Base-by-base conservation (phyloP, 2,888 invertebrate genomes). In the Pseudoips prasinana region DNA sequence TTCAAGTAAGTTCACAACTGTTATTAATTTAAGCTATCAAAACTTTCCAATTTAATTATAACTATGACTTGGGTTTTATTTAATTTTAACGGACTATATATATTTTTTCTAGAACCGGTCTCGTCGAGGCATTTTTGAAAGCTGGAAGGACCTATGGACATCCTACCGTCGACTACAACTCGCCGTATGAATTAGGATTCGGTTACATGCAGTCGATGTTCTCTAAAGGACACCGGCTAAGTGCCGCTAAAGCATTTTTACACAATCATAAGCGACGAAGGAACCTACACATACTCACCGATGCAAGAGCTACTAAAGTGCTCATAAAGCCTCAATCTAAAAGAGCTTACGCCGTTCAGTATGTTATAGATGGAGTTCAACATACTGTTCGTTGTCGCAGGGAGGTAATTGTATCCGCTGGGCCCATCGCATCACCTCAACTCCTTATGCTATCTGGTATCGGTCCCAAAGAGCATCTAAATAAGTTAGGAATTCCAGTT, bases 371-470 rank as follows among this genome's bases (percentile, higher is more conserved):
- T 33, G 88, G 89, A 7, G 67, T 76, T 6, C 77, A 73, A 25
- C 73, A 78, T 27, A 82, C 73, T 7, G 92, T 92, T 0, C 83
- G 84, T n/a, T 94, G 94, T 3, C 90, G 90, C 23, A 94, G 94
- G 61, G 96, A 96, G 82, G 92, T 98, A 0, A 94, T 98, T 40
- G 64, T 98, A 9, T 93, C 95, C 6, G 96, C 95, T 0, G 98
- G 98, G 0, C 91, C 96, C 1, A 92, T 98, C 43, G 95, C 94
- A 58, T 94, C 96, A 0, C 96, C 98, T 0, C 97, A 98, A 72
- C 69, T 98, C 8, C 90, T 98, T n/a, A 95, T 98, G 95, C 76
- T 98, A 1, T 96, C 96, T 3, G 96, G 96, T 7, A 69, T 92
- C 7, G 92, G 92, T 0, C 91, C 91, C 0, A 72, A 75, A 38